Percentiles rank a stretch among this genome's conserved stretches.
Conservation (phyloP, 2,888 invertebrate genomes). For the Andricus quercusramuli region DNA sequence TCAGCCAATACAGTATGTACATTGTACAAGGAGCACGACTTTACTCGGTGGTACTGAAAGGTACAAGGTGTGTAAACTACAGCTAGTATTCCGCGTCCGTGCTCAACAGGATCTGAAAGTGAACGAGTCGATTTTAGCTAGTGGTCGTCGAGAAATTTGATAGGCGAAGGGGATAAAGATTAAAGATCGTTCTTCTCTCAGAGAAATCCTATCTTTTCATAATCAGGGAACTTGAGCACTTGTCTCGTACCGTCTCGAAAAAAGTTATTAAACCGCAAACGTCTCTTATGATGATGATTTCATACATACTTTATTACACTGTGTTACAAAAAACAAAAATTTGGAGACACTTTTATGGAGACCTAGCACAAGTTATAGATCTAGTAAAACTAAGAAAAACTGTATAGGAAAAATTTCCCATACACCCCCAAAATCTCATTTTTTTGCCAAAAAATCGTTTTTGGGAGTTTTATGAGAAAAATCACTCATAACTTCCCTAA, state of each 20-base stretch:
- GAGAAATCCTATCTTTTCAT: constrained; percentile 34
- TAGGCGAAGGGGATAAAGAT: constrained; percentile 39
- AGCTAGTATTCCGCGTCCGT: constrained; percentile 29
- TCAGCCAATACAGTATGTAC: neutral
- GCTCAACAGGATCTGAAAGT: constrained; percentile 46
- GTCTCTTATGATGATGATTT: neutral
- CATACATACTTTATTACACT: neutral
- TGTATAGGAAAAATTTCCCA: too few relatives aligned
- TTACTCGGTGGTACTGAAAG: constrained; percentile 2
- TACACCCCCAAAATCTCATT: too few relatives aligned
- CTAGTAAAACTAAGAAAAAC: too few relatives aligned
- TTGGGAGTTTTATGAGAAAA: too few relatives aligned
- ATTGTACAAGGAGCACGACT: neutral
- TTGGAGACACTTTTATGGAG: too few relatives aligned
- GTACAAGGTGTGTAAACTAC: constrained; percentile 45
- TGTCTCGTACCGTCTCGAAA: constrained; percentile 13
- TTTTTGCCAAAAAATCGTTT: too few relatives aligned
- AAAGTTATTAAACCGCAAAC: constrained; percentile 28
- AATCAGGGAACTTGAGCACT: constrained; percentile 26
- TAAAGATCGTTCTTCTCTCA: constrained; percentile 29
- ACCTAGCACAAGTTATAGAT: too few relatives aligned
- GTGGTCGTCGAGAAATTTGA: constrained; percentile 42
- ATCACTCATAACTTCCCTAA: too few relatives aligned
- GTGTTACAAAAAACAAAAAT: too few relatives aligned
- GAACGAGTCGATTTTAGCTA: constrained; percentile 37